phyloP scores from a whole-genome alignment of 1,140 invertebrate genomes.

The Tribolium madens region DNA sequence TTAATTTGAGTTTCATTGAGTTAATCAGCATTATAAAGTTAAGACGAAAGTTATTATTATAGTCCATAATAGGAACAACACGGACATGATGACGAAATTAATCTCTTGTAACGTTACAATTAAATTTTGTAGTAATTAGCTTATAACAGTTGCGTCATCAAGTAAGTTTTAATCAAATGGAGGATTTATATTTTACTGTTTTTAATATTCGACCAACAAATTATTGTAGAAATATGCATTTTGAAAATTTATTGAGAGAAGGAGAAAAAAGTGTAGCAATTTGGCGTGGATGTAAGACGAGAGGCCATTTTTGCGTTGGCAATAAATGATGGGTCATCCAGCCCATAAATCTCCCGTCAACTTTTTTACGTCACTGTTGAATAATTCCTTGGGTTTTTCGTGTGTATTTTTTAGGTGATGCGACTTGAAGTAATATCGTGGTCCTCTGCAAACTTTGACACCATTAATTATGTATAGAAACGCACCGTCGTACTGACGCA shows the following conservation, averaged over 20 bases:
- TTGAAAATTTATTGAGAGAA: no score
- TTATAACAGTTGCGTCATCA: not conserved
- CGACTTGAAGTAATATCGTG: constrained; percentile 6
- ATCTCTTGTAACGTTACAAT: not conserved
- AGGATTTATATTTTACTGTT: no score
- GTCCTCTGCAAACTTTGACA: constrained; percentile 15
- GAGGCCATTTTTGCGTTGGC: not conserved
- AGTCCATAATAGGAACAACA: not conserved
- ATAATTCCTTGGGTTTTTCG: not conserved
- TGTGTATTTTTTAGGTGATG: constrained; percentile 17
- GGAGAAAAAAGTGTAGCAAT: no score
- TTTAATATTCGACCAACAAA: no score
- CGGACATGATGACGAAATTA: not conserved
- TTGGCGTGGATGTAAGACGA: no score
- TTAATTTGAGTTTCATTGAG: constrained; percentile 18
- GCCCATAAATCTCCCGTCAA: not conserved
- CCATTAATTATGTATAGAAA: constrained; percentile 37
- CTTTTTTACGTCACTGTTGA: constrained; percentile 23
- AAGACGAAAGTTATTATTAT: constrained; percentile 8
- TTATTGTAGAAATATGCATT: no score
- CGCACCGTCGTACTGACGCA: constrained; percentile 21
- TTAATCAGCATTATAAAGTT: not conserved
- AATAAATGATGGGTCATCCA: not conserved
- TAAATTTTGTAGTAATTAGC: not conserved
- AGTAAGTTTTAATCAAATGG: no score